A percentile compares a stretch with the other conserved stretches of the same genome.
These are phyloP conservation scores for Scomber colias DNA, from an alignment of 2,113 vertebrate species.

Conservation along the genomic window DNA sequence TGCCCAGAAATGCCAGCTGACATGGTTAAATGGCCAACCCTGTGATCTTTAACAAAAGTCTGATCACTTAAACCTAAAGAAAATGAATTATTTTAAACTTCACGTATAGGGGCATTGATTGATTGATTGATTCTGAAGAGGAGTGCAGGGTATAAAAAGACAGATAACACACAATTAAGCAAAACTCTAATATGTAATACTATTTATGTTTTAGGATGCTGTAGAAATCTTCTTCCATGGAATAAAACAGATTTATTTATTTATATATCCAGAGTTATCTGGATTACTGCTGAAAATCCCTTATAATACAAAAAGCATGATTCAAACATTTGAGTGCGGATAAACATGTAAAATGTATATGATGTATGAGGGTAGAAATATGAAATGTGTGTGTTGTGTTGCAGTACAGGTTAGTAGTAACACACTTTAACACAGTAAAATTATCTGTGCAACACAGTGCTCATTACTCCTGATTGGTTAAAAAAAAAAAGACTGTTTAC, in stretches of 20 bases:
- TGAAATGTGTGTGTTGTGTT: neutral
- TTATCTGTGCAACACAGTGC: neutral
- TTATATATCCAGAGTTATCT: neutral
- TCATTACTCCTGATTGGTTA: neutral
- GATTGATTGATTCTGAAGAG: no score
- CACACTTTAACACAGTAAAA: neutral
- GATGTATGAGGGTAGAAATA: neutral
- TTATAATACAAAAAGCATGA: neutral
- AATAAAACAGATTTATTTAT: neutral
- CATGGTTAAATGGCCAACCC: constrained; percentile 13
- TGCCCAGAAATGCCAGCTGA: constrained; percentile 22
- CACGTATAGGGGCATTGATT: neutral
- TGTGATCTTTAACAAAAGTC: constrained; percentile 7
- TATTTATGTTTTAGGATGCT: neutral
- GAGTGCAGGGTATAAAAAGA: neutral
- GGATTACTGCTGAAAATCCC: neutral
- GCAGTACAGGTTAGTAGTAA: no score
- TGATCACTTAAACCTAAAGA: neutral
- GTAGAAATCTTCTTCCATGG: neutral
- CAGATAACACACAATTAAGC: neutral
- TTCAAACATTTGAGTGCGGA: neutral
- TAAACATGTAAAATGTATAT: neutral
- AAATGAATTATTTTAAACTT: constrained; percentile 4
- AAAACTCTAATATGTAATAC: neutral
- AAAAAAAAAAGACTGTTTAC: neutral